phyloP scores from a whole-genome alignment of 2,797 vertebrate species.

The Sylvia borin region DNA sequence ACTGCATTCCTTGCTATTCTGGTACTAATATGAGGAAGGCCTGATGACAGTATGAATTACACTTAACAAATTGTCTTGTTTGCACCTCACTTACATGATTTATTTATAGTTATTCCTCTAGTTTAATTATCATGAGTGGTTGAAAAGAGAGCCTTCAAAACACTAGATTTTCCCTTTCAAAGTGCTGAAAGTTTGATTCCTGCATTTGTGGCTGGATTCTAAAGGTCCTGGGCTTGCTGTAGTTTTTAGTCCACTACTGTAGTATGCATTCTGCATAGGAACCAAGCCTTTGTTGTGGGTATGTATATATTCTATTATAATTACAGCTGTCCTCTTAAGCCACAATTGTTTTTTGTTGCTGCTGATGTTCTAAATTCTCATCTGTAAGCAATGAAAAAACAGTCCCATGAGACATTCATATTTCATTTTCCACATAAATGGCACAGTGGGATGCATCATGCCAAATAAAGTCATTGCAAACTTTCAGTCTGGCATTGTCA shows the following conservation, averaged over 20 bases:
- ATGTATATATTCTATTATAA: neutral
- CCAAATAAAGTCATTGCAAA: neutral
- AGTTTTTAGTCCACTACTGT: neutral
- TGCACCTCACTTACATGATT: slow-evolving; percentile 1
- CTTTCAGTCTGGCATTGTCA: neutral
- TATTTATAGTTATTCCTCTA: slow-evolving; percentile 16
- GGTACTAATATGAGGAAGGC: slow-evolving; percentile 25
- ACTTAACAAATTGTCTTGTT: slow-evolving; percentile 22
- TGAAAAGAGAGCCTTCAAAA: slow-evolving; percentile 4
- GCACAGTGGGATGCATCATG: neutral
- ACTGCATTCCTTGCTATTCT: slow-evolving; percentile 36
- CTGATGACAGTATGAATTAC: slow-evolving; percentile 28
- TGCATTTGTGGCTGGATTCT: neutral
- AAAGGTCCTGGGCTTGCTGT: neutral
- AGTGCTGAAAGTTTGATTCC: neutral
- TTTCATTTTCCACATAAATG: slow-evolving; percentile 15
- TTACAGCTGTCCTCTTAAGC: neutral
- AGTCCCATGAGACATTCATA: neutral
- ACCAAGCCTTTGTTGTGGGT: neutral
- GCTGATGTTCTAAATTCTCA: neutral
- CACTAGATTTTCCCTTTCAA: neutral
- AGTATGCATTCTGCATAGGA: neutral
- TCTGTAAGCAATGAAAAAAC: slow-evolving; percentile 2
- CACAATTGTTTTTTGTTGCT: slow-evolving; percentile 8
- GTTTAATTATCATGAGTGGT: neutral